phyloP scores from a whole-genome alignment of 2,888 invertebrate genomes.

The Pollenia labialis region DNA sequence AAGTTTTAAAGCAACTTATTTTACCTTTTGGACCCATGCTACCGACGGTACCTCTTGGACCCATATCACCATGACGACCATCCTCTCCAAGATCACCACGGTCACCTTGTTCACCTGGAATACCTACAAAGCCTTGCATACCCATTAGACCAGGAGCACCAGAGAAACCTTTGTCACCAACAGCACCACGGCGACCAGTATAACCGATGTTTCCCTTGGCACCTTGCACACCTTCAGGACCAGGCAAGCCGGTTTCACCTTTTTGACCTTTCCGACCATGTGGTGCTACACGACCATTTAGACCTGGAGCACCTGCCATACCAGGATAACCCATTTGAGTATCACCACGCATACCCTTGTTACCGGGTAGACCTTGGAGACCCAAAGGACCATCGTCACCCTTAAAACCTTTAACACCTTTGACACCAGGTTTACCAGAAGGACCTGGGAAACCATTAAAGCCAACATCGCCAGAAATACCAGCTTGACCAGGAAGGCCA shows the following conservation, averaged over 20 bases:
- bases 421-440: conserved; percentile 84
- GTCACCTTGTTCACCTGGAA: conserved; percentile 83
- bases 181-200: conserved; percentile 84
- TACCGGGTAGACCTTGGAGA: conserved; percentile 86
- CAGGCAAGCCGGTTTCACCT: conserved; percentile 84
- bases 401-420: conserved; percentile 86
- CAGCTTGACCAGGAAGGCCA: conserved; percentile 84
- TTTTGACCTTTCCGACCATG: conserved; percentile 83
- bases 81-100: conserved; percentile 87
- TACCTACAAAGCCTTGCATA: conserved; percentile 78
- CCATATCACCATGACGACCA: conserved; percentile 79
- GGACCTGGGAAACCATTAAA: conserved; percentile 84
- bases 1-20: not conserved
- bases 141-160: conserved; percentile 78
- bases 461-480: conserved; percentile 85
- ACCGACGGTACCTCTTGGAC: conserved; percentile 83
- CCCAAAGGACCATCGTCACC: conserved; percentile 87
- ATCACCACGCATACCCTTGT: conserved; percentile 84
- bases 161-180: conserved; percentile 83
- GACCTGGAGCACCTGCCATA: conserved; percentile 81
- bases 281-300: conserved; percentile 82
- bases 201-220: conserved; percentile 84
- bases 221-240: conserved; percentile 81
- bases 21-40: conserved; percentile 81
- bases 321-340: conserved; percentile 82